A percentile compares a stretch with the other conserved stretches of the same genome.
These are phyloP conservation scores for Cataglyphis altisquamis DNA, from an alignment of 2,888 invertebrate species.

Conservation along the genomic window DNA sequence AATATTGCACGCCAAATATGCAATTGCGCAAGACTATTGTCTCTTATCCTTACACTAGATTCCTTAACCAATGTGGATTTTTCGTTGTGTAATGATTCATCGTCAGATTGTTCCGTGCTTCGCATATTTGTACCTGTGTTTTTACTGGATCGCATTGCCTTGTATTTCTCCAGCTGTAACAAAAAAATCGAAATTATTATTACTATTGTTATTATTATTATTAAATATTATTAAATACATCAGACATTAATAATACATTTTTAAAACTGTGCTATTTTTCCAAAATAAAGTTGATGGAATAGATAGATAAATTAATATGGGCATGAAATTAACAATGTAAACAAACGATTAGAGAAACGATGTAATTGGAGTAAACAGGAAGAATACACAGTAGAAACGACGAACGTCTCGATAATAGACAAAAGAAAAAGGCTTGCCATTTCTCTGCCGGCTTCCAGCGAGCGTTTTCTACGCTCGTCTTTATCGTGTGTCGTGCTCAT, in stretches of 20 bases:
- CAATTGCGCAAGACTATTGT: neutral
- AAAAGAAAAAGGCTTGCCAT: conserved; percentile 73
- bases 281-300: neutral
- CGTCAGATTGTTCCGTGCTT: conserved; percentile 78
- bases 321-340: neutral
- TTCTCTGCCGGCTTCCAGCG: conserved; percentile 80
- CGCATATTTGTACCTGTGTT: conserved; percentile 64
- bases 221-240: neutral
- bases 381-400: neutral
- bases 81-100: conserved; percentile 79
- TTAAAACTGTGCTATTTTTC: neutral
- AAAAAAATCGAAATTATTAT: conserved; percentile 2
- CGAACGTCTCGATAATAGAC: neutral
- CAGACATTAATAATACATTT: neutral
- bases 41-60: conserved; percentile 73
- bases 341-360: neutral
- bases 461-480: conserved; percentile 79
- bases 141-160: conserved; percentile 72
- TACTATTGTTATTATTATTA: neutral
- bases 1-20: neutral
- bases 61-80: conserved; percentile 76
- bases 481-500: conserved; percentile 77
- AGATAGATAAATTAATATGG: neutral
- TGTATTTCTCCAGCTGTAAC: conserved; percentile 79
- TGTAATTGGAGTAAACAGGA: neutral